Evolutionary conservation across 2,797 vertebrate genomes (phyloP).

Genomic region (Anabacerthia variegaticeps): DNA sequence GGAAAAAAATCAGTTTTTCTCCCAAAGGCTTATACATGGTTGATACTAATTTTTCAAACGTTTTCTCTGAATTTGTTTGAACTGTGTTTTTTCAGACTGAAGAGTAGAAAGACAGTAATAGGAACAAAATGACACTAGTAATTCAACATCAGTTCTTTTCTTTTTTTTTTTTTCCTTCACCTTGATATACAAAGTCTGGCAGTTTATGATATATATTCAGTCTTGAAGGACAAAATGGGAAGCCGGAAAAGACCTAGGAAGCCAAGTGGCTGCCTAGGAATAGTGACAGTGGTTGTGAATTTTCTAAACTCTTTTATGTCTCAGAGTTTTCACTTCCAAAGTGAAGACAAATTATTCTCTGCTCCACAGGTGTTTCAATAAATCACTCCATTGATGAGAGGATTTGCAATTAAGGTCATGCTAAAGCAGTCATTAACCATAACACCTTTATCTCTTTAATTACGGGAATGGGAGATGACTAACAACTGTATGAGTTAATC

Average conservation of each 20-base stretch:
- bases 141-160: neutral
- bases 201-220: neutral
- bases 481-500: constrained; percentile 21
- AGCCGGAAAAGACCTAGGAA: neutral
- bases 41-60: neutral
- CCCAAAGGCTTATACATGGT: neutral
- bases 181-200: neutral
- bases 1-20: neutral
- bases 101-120: neutral
- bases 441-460: constrained; percentile 56
- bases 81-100: neutral
- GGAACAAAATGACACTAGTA: neutral
- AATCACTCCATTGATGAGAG: constrained; percentile 35
- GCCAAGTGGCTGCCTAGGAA: neutral
- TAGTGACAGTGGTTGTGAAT: neutral
- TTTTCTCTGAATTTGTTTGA: constrained; percentile 2
- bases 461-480: neutral
- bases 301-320: neutral
- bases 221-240: neutral
- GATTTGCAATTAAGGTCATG: constrained; percentile 43
- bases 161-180: neutral
- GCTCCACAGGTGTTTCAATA: neutral
- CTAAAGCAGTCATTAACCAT: constrained; percentile 45
- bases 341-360: neutral
- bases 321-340: constrained; percentile 21